Evolutionary conservation across 2,113 vertebrate species (phyloP).

Genomic region (Sylvia atricapilla): DNA sequence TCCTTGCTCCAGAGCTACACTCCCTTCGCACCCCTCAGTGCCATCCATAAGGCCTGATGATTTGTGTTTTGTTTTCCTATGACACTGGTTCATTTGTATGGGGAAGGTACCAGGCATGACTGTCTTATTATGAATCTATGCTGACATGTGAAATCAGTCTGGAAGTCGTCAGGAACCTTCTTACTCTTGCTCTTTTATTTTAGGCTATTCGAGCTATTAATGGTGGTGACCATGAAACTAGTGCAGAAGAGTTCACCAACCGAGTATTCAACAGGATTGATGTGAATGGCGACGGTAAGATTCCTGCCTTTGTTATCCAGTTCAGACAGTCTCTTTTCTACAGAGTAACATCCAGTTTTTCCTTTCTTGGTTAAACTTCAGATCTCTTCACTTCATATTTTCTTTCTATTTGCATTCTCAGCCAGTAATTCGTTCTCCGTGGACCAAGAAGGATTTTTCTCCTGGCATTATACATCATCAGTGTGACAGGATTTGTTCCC

Average conservation of each 20-base stretch:
- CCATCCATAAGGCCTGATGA: neutral
- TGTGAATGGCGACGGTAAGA: constrained; percentile 87
- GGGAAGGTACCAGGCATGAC: neutral
- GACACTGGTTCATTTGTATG: neutral
- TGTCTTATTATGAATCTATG: neutral
- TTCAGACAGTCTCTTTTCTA: neutral
- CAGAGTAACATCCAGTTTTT: neutral
- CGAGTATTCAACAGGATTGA: constrained; percentile 87
- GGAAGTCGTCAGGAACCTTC: neutral
- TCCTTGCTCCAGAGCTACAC: neutral
- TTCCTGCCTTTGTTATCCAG: neutral
- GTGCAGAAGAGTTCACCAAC: constrained; percentile 88
- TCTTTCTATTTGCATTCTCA: neutral
- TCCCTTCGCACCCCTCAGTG: neutral
- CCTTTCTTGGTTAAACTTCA: neutral
- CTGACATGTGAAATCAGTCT: neutral
- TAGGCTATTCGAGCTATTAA: constrained; percentile 90
- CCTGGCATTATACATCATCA: neutral
- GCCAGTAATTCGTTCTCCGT: neutral
- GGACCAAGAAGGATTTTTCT: neutral
- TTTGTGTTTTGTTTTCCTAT: neutral
- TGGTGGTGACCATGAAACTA: constrained; percentile 75
- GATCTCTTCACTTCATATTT: neutral
- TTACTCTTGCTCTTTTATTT: neutral
- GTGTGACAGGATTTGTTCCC: neutral